These are phyloP conservation scores for Tenthredo distinguenda DNA, from an alignment of 2,888 invertebrate genomes.

Conservation along the genomic window DNA sequence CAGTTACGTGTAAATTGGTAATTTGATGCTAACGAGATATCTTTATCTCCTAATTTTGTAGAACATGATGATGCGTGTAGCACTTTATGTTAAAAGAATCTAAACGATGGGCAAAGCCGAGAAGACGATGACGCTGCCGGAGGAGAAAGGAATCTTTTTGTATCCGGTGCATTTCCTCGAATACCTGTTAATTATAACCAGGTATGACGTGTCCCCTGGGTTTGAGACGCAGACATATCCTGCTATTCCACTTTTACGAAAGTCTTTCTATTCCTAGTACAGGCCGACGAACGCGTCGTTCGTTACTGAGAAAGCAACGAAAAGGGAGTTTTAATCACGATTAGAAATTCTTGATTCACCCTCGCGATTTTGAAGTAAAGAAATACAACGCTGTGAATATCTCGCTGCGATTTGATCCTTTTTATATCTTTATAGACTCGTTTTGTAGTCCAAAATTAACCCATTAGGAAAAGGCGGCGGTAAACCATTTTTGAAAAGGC, in stretches of 20 bases:
- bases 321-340: neutral
- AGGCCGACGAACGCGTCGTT: neutral
- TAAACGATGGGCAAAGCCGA: neutral
- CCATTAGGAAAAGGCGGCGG: neutral
- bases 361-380: neutral
- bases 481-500: neutral
- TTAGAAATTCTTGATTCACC: neutral
- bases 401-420: neutral
- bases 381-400: neutral
- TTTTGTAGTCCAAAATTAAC: neutral
- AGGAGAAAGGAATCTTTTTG: conserved; percentile 18
- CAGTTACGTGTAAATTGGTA: neutral
- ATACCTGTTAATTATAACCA: conserved; percentile 9
- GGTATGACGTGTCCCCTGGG: conserved; percentile 18
- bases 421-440: neutral
- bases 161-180: conserved; percentile 42
- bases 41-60: neutral
- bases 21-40: neutral
- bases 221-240: conserved; percentile 1
- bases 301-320: neutral
- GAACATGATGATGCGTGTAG: neutral
- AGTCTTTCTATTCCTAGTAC: conserved; percentile 41
- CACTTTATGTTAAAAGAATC: neutral
- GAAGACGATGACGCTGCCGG: neutral
- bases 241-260: conserved; percentile 43